Base-by-base conservation (phyloP, 2,113 vertebrate species). In the Meriones unguiculatus region DNA sequence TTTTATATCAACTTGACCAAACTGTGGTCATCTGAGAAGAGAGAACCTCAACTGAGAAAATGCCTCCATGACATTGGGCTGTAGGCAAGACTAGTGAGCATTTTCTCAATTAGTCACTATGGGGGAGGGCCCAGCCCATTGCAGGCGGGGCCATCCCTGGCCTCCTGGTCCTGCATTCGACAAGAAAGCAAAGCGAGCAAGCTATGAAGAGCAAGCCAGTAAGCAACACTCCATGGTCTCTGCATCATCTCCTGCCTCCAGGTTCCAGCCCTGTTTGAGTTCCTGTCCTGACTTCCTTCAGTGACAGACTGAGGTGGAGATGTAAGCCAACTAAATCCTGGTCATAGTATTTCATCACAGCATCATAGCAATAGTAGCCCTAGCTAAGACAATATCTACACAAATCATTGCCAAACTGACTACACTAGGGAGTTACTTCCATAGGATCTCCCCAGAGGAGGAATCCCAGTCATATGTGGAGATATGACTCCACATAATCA, bases 361-460 rank as follows among this genome's bases (percentile, higher is more conserved):
- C 18, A 35, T 80, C 20, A 57, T 80, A 82, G n/a, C 35, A 82
- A 59, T 38, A n/a, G 20, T 38, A 82, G 28, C 22, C 14, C 10
- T 82, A 81, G n/a, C 32, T 59, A 41, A 62, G 22, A 57, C 12
- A 41, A 64, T 20, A 65, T 11, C 59, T 98, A 99, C 99, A 99
- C 99, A 99, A 99, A 99, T 99, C 99, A 99, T 99, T 98, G 99
- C 99, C 98, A 99, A 97, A 98, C 99, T 99, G 98, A 99, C 99
- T 98, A 99, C 99, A 96, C 99, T 99, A 98, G 98, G 98, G 99
- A 96, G 99, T 99, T 97, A 99, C 99, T 98, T 99, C 99, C 99
- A 99, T 99, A 97, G 99, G 98, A 91, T 99, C 99, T 98, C 99
- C 99, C 97, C 99, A 97, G 99, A 99, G 94, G 99, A 99, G 62